A percentile compares a stretch with the other conserved stretches of the same genome.
These are phyloP conservation scores for Rhodophaea formosa DNA, from an alignment of 2,888 invertebrate species.

Conservation along the genomic window DNA sequence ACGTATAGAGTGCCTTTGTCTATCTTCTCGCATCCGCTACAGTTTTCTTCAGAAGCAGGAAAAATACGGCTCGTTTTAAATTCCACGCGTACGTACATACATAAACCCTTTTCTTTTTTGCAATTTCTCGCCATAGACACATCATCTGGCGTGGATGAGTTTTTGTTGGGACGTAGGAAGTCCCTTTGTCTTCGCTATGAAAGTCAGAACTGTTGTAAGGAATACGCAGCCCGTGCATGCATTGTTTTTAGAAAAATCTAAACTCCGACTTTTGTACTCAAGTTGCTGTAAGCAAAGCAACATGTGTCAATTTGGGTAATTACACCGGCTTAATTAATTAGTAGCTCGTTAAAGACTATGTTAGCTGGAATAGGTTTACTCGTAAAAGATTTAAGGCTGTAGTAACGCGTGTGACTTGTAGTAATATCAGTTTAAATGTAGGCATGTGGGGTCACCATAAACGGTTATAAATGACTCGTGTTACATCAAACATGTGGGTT, in stretches of 20 bases:
- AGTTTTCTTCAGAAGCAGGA: slow-evolving; percentile 63
- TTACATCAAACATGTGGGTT: slow-evolving; percentile 43
- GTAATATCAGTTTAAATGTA: slow-evolving; percentile 47
- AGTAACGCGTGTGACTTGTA: slow-evolving; percentile 47
- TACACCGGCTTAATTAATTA: slow-evolving; percentile 62
- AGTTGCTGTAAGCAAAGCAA: slow-evolving; percentile 52
- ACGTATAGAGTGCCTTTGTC: slow-evolving; percentile 71
- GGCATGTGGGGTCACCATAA: slow-evolving; percentile 46
- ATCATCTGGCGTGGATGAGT: slow-evolving; percentile 79
- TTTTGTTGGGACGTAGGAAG: slow-evolving; percentile 77
- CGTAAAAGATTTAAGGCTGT: slow-evolving; percentile 43
- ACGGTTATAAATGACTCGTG: slow-evolving; percentile 53
- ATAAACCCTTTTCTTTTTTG: slow-evolving; percentile 63
- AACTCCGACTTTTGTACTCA: slow-evolving; percentile 58
- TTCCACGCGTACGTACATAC: slow-evolving; percentile 56
- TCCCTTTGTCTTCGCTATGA: slow-evolving; percentile 75
- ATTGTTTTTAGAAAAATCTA: slow-evolving; percentile 74
- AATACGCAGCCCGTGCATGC: slow-evolving; percentile 62
- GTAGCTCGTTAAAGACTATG: slow-evolving; percentile 55
- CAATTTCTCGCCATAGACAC: slow-evolving; percentile 79
- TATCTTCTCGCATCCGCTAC: slow-evolving; percentile 69
- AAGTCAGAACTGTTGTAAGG: slow-evolving; percentile 77
- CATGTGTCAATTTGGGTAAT: slow-evolving; percentile 73
- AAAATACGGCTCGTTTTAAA: slow-evolving; percentile 72
- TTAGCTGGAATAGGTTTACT: slow-evolving; percentile 52